A percentile compares a stretch with the other conserved stretches of the same genome.
phyloP scores from a whole-genome alignment of 1,140 invertebrate species.

The Drosophila obscura region DNA sequence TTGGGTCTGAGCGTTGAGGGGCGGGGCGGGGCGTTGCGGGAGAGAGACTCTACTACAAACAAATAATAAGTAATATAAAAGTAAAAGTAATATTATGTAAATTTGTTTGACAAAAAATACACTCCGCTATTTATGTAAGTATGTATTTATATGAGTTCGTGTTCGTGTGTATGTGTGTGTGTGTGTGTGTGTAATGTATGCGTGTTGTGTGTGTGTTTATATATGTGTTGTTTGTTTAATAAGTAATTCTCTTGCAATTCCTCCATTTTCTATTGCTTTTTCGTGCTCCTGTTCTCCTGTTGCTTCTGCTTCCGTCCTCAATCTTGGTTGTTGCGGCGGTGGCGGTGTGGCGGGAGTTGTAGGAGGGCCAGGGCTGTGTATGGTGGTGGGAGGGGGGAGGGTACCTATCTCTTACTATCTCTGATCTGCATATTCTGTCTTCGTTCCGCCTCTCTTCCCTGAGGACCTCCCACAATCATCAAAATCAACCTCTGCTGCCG shows the following conservation, averaged over 20 bases:
- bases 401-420: background rate
- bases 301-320: conserved; percentile 7
- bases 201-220: conserved; percentile 34
- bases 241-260: conserved; percentile 29
- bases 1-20: too few species aligned
- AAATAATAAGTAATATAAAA: conserved; percentile 54
- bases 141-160: conserved; percentile 57
- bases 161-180: conserved; percentile 11
- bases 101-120: conserved; percentile 82
- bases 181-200: conserved; percentile 26
- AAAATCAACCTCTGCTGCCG: too few species aligned
- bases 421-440: background rate
- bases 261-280: conserved; percentile 13
- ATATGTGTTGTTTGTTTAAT: conserved; percentile 34
- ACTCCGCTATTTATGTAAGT: conserved; percentile 67
- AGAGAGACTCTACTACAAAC: conserved; percentile 52
- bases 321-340: background rate
- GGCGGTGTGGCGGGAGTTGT: background rate
- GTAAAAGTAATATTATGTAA: conserved; percentile 64
- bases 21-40: background rate
- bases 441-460: too few species aligned
- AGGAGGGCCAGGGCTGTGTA: too few species aligned
- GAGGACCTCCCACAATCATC: too few species aligned
- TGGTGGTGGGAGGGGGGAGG: too few species aligned
- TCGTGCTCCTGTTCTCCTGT: conserved; percentile 1